Evolutionary conservation across 2,888 invertebrate species (phyloP), one percentile per base, ranked within the genome.

Genomic region (Erannis defoliaria): DNA sequence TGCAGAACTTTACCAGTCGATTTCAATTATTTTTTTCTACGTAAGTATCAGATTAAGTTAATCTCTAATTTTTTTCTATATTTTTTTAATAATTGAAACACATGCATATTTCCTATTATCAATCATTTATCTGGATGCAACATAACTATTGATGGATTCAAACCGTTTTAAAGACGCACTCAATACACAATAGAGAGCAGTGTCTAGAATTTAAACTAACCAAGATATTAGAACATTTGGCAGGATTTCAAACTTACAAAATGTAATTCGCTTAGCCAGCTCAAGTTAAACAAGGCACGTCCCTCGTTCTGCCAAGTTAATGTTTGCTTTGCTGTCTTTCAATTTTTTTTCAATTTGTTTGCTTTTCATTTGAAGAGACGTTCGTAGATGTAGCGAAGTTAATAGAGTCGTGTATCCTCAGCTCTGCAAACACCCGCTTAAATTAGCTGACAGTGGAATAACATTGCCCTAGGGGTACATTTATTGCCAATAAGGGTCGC

Each of bases 401-500:
- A 66, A 77, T 73, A 66, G 70, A 72, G 67, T 67, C 62, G 58
- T 56, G 62, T 67, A 66, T 61, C 65, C 63, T 48, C 62, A 67
- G 64, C 48, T 51, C 68, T 57, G 58, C 62, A 62, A 69, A 70
- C 68, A 64, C 70, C 69, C 64, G 71, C 68, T 69, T 77, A 79
- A 82, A 82, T 85, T 83, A 83, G 76, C 75, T 59, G 71, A 72
- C 74, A 46, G 46, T 42, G 66, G 76, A 76, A 76, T 75, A 85
- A 83, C 80, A 84, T 86, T 78, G 74, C 79, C 73, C 73, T 72
- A 62, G 73, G 74, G 74, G 66, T 68, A 64, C 68, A 70, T 80
- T 84, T 84, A 82, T 80, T 78, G 73, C 73, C 62, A 45, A 54
- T 68, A 74, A 77, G 83, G 79, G 76, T 67, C 64, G 67, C 23